phyloP scores from a whole-genome alignment of 1,140 invertebrate species.

The Chironomus striatipennis region DNA sequence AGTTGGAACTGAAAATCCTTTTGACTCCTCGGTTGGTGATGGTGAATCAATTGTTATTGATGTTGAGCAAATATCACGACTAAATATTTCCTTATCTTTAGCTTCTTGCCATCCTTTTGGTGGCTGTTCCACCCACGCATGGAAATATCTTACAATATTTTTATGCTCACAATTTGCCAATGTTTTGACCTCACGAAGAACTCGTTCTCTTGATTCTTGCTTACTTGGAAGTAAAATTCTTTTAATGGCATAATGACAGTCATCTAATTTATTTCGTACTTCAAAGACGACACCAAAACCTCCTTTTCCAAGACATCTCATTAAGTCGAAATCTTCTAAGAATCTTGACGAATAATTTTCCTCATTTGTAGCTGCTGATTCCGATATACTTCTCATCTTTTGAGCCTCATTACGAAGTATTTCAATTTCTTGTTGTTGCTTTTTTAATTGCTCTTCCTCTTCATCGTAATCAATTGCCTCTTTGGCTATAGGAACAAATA shows the following conservation, averaged over 20 bases:
- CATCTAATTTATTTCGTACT: conserved; percentile 89
- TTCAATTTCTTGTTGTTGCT: not conserved
- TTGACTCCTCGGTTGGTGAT: not conserved
- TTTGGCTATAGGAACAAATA: conserved; percentile 38
- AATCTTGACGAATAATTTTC: conserved; percentile 50
- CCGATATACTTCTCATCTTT: conserved; percentile 33
- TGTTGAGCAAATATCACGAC: conserved; percentile 37
- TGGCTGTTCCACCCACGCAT: conserved; percentile 88
- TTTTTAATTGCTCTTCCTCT: conserved; percentile 19
- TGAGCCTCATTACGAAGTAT: not conserved
- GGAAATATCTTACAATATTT: conserved; percentile 83
- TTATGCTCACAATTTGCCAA: conserved; percentile 89
- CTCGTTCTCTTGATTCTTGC: conserved; percentile 67
- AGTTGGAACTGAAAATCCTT: conserved; percentile 28
- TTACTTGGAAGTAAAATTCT: conserved; percentile 80
- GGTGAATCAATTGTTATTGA: conserved; percentile 39
- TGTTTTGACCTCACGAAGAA: conserved; percentile 88
- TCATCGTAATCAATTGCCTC: conserved; percentile 36
- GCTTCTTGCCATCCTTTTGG: conserved; percentile 79
- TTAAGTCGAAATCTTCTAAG: conserved; percentile 74
- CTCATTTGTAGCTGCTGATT: conserved; percentile 30
- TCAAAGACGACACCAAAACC: conserved; percentile 97
- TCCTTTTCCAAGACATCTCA: conserved; percentile 80
- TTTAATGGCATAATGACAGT: conserved; percentile 92
- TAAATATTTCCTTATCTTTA: conserved; percentile 58